phyloP scores from a whole-genome alignment of 2,797 vertebrate species.

The Pantherophis vulpinus region DNA sequence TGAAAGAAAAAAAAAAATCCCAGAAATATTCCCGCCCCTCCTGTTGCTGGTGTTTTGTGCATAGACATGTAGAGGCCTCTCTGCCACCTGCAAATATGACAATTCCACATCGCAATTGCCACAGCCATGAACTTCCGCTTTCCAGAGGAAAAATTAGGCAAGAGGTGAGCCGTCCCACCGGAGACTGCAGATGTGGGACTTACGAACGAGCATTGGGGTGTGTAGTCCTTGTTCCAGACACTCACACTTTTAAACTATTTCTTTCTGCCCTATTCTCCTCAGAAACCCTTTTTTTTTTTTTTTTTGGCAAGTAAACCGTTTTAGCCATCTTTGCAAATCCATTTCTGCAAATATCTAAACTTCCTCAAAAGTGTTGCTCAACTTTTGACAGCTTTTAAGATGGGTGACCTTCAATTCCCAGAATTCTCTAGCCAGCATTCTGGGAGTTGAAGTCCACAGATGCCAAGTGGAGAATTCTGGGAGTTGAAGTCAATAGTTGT shows the following conservation, averaged over 20 bases:
- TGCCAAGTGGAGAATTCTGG: neutral
- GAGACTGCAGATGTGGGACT: neutral
- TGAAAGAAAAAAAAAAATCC: neutral
- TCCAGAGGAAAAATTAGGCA: neutral
- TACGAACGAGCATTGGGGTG: neutral
- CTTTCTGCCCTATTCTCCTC: neutral
- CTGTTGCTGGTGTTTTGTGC: neutral
- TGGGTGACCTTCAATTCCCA: neutral
- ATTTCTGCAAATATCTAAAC: neutral
- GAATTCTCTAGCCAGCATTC: neutral
- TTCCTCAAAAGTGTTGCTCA: neutral
- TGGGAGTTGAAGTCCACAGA: neutral
- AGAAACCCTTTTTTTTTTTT: neutral
- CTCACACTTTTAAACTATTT: neutral
- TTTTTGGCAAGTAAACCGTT: neutral
- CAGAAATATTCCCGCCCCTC: neutral
- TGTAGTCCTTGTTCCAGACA: neutral
- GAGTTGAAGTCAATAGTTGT: accelerated
- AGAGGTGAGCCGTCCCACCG: neutral
- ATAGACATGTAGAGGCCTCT: neutral
- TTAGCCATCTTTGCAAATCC: neutral
- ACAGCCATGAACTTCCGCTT: neutral
- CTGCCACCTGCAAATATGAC: neutral
- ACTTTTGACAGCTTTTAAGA: neutral
- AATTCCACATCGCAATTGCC: neutral